Conservation (phyloP, 2,888 invertebrate species). For the Cheilosia urbana region DNA sequence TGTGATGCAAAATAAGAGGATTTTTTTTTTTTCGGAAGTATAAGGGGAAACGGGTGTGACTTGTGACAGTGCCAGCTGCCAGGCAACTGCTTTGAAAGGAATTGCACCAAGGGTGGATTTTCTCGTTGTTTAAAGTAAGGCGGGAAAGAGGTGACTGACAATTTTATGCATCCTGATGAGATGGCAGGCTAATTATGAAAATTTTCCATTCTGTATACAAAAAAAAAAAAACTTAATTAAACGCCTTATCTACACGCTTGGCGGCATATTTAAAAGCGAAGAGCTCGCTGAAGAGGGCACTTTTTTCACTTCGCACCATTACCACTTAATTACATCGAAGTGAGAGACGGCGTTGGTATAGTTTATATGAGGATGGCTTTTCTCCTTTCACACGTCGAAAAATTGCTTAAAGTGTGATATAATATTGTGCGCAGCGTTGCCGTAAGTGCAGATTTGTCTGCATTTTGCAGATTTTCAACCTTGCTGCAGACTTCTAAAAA, state of each 20-base stretch:
- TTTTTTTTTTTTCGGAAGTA: constrained; percentile 14
- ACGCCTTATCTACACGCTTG: constrained; percentile 15
- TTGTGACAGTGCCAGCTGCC: not conserved
- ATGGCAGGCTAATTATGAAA: constrained; percentile 32
- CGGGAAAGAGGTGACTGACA: not conserved
- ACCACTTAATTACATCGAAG: constrained; percentile 55
- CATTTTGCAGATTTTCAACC: too few species aligned
- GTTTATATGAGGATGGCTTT: not conserved
- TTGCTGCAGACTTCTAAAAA: too few species aligned
- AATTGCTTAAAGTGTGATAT: too few species aligned
- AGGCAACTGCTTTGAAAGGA: constrained; percentile 4
- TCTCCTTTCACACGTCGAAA: not conserved
- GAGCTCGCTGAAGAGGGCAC: constrained; percentile 2
- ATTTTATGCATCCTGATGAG: constrained; percentile 8
- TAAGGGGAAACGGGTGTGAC: too few species aligned
- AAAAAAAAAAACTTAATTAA: constrained; percentile 29
- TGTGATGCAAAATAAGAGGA: constrained; percentile 47
- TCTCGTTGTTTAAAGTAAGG: not conserved
- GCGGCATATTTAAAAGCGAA: constrained; percentile 13
- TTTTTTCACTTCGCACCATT: constrained; percentile 45
- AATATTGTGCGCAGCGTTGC: too few species aligned
- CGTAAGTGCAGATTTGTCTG: too few species aligned
- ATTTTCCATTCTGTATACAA: constrained; percentile 3
- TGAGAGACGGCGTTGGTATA: not conserved
- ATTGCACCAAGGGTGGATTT: constrained; percentile 24